A percentile compares a stretch with the other conserved stretches of the same genome.
Evolutionary conservation across 2,888 invertebrate genomes (phyloP).

Genomic region (Sarcophaga caerulescens): DNA sequence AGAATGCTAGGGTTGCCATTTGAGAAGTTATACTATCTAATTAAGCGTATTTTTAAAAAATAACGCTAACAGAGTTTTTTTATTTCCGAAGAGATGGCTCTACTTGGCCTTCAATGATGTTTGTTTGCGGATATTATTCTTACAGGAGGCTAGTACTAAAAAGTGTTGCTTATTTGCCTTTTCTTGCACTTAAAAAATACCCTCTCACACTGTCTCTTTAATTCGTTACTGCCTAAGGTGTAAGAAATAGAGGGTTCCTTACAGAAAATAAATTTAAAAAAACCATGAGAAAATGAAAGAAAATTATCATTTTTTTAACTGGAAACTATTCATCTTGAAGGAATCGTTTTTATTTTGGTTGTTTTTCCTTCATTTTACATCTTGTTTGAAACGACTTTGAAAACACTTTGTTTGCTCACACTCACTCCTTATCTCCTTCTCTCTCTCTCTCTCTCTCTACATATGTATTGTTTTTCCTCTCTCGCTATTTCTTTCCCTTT

Average conservation of each 20-base stretch:
- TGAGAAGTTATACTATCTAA: too few species aligned
- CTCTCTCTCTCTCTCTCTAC: not conserved
- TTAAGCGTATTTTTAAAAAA: too few species aligned
- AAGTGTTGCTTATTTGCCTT: not conserved
- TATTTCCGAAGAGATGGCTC: too few species aligned
- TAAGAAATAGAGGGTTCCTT: too few species aligned
- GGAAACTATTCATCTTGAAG: constrained; percentile 1
- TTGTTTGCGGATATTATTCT: too few species aligned
- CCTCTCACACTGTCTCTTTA: too few species aligned
- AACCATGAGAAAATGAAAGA: not conserved
- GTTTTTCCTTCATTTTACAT: not conserved
- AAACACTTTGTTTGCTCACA: not conserved
- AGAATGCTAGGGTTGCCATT: too few species aligned
- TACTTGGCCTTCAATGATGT: too few species aligned
- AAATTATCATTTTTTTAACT: constrained; percentile 11
- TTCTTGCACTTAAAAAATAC: too few species aligned
- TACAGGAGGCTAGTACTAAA: not conserved
- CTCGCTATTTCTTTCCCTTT: not conserved
- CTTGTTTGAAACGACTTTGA: constrained; percentile 40
- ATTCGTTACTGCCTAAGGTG: too few species aligned
- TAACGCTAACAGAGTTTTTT: too few species aligned
- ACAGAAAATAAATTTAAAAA: too few species aligned
- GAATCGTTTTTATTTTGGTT: not conserved
- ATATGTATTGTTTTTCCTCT: not conserved
- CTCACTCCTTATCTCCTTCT: not conserved